Base-by-base conservation (phyloP, 64 coral and sea anemone species). In the Trachythela sp. region DNA sequence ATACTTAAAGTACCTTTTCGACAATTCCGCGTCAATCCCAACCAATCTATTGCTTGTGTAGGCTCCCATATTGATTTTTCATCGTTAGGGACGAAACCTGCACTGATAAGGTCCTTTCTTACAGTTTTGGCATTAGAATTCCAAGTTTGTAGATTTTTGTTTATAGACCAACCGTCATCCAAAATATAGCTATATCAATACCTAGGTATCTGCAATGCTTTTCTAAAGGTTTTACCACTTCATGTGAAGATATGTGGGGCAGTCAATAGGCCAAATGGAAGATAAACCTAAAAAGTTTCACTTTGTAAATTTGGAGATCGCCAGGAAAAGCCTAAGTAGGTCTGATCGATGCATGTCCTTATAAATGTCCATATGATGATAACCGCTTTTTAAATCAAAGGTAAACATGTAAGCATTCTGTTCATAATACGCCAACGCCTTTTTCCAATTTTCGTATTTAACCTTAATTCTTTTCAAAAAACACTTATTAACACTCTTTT, bases 401-500 rank as follows among this genome's bases (percentile, higher is more conserved):
- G n/a, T n/a, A n/a, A n/a, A n/a, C n/a, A n/a, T n/a, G n/a, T n/a
- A n/a, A n/a, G n/a, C n/a, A n/a, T n/a, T n/a, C n/a, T n/a, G n/a
- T n/a, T n/a, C 43, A 41, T 45, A n/a, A 85, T n/a, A n/a, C n/a
- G n/a, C n/a, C n/a, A n/a, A n/a, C n/a, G 33, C 76, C 39, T 54
- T 80, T 89, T 22, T 83, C 86, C 13, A 89, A 49, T 60, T 85
- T 72, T 4, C 8, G 34, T 64, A 56, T 87, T 85, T 88, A 34
- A 88, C 48, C 32, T 71, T 56, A n/a, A n/a, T n/a, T 13, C 36
- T 37, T 48, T 77, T 77, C 32, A 48, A 36, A 14, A 89, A 40
- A 29, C 17, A 93, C 48, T 85, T 67, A 30, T 89, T 93, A 20
- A 93, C 88, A 36, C 87, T 84, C 40, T 85, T 88, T 83, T 92